phyloP scores from a whole-genome alignment of 2,113 vertebrate genomes.

The Elachura formosa region DNA sequence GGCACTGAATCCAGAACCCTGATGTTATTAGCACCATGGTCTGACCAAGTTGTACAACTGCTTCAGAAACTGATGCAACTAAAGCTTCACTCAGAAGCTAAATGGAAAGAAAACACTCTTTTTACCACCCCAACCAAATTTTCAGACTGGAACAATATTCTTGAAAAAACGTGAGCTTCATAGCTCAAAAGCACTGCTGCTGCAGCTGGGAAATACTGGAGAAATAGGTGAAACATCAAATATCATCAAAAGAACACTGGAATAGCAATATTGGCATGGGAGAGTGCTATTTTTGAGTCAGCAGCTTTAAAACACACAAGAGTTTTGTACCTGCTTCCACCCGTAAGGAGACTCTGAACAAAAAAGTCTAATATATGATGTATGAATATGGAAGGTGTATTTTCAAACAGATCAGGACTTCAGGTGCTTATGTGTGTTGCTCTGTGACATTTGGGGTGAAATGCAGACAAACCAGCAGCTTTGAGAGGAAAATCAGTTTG shows the following conservation, averaged over 20 bases:
- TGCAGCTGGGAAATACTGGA: neutral
- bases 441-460: neutral
- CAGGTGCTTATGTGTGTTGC: neutral
- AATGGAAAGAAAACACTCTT: neutral
- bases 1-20: neutral
- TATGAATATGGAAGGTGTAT: neutral
- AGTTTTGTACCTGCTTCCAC: neutral
- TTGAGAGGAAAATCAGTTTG: neutral
- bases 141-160: neutral
- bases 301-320: neutral
- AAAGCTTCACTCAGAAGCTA: neutral
- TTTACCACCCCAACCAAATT: neutral
- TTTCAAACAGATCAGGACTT: neutral
- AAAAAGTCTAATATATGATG: neutral
- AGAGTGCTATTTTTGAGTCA: neutral
- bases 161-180: neutral
- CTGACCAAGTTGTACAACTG: neutral
- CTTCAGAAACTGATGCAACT: neutral
- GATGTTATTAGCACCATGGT: neutral
- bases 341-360: neutral
- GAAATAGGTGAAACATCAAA: neutral
- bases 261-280: neutral
- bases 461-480: neutral
- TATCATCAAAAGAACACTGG: fast-evolving
- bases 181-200: neutral